Evolutionary conservation across 1,140 invertebrate species (phyloP).

Genomic region (Drosophila ironensis): DNA sequence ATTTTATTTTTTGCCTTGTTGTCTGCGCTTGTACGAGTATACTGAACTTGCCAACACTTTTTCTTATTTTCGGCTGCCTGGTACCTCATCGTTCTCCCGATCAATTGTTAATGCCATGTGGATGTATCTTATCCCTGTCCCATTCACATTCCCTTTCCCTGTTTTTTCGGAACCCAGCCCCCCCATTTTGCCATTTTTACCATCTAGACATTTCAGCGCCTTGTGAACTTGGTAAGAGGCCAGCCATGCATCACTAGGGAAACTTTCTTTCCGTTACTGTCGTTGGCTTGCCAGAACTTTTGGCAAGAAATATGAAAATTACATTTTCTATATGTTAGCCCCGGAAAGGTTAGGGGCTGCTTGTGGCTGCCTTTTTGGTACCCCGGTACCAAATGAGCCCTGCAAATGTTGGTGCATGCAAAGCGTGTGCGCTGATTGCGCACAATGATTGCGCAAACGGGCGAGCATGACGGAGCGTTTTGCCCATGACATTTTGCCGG

Average conservation of each 20-base stretch:
- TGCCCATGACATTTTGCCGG: constrained; percentile 56
- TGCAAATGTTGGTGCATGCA: constrained; percentile 55
- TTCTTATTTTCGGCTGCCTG: constrained; percentile 21
- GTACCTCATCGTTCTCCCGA: too few relatives aligned
- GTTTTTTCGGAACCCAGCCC: too few relatives aligned
- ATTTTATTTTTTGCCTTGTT: constrained; percentile 38
- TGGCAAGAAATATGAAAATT: constrained; percentile 58
- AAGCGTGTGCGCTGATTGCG: constrained; percentile 57
- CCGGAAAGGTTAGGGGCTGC: not conserved
- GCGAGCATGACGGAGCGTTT: constrained; percentile 50
- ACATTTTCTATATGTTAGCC: constrained; percentile 50
- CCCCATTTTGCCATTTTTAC: too few relatives aligned
- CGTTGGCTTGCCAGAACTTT: constrained; percentile 60
- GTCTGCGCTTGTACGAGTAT: too few relatives aligned
- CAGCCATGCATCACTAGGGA: constrained; percentile 66
- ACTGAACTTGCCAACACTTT: constrained; percentile 65
- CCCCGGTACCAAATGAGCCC: constrained; percentile 41
- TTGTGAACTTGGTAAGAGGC: constrained; percentile 64
- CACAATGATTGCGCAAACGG: constrained; percentile 61
- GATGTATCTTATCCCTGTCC: constrained; percentile 50
- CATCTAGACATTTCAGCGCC: constrained; percentile 64
- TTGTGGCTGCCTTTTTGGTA: not conserved
- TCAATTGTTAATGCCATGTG: constrained; percentile 75
- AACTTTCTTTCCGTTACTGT: constrained; percentile 56
- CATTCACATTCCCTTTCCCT: not conserved